Conservation (phyloP, 2,888 invertebrate genomes). For the Synergus itoensis region DNA sequence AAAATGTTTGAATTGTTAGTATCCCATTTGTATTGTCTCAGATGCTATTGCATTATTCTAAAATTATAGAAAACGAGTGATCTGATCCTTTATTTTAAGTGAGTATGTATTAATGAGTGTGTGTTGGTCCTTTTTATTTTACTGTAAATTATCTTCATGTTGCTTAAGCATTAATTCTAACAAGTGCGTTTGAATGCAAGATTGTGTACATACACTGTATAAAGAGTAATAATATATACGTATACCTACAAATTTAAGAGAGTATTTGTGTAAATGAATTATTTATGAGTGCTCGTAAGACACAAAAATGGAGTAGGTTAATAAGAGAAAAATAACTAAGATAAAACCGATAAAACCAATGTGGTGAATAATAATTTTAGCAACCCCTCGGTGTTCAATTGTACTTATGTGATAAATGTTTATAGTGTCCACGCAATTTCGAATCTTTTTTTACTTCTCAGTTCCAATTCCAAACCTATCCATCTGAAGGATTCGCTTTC, state of each 20-base stretch:
- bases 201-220: slow-evolving; percentile 67
- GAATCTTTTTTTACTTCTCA: not conserved
- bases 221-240: slow-evolving; percentile 66
- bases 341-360: slow-evolving; percentile 49
- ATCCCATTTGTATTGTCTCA: not conserved
- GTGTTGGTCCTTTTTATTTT: slow-evolving; percentile 1
- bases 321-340: slow-evolving; percentile 54
- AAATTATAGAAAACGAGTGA: slow-evolving; percentile 6
- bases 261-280: slow-evolving; percentile 66
- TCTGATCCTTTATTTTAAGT: slow-evolving; percentile 11
- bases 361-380: slow-evolving; percentile 69
- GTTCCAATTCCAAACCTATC: not conserved
- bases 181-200: slow-evolving; percentile 54
- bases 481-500: not conserved
- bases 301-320: slow-evolving; percentile 45
- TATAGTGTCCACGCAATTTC: slow-evolving; percentile 66
- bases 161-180: slow-evolving; percentile 26
- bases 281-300: slow-evolving; percentile 65
- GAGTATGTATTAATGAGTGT: not conserved
- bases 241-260: slow-evolving; percentile 59
- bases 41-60: not conserved
- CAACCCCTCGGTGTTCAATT: slow-evolving; percentile 76
- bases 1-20: not conserved
- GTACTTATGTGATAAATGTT: slow-evolving; percentile 77
- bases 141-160: slow-evolving; percentile 29